Evolutionary conservation across 2,113 vertebrate genomes (phyloP), one percentile per base, ranked within the genome.

Genomic region (Serinus canaria): DNA sequence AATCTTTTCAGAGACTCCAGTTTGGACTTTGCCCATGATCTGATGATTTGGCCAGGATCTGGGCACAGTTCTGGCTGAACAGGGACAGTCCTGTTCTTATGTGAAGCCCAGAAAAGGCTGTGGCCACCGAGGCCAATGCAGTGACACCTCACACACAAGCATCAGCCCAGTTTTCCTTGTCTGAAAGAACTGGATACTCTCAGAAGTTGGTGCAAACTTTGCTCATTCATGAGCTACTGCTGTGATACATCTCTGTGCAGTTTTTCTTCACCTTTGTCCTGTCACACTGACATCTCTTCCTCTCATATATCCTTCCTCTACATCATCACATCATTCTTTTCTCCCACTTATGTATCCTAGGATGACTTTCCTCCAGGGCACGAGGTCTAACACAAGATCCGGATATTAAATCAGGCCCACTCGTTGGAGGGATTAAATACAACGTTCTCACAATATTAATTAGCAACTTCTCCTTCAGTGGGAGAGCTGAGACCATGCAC

Each of bases 291-390:
- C 50, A n/a, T 77, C 17, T 52, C 44, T 80, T 93, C 59, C 90
- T 80, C 70, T 53, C 12, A 6, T 47, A 56, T 28, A 63, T 77
- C 76, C 72, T 83, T 95, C 85, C 62, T 37, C 63, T 74, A 24
- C 67, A 76, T 12, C 37, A 76, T 7, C n/a, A 20, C 22, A 53
- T 44, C 64, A 37, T 15, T 30, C 50, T 67, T 91, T 85, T 72
- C 87, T 82, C 79, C 87, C 60, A 70, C 68, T 77, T 63, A 8
- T 0, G 1, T 67, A 59, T 88, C 83, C 76, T 74, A 52, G 60
- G n/a, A 75, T 92, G 70, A 75, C 90, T 92, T 94, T 92, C 83
- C 59, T 86, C 63, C 47, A 27, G 75, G 46, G 6, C 49, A 83
- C 10, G 30, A 66, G 53, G 59, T 80, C 87, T 83, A 70, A 60